phyloP scores from a whole-genome alignment of 35 echinoderm and acorn worm species.

The Apostichopus parvimensis region DNA sequence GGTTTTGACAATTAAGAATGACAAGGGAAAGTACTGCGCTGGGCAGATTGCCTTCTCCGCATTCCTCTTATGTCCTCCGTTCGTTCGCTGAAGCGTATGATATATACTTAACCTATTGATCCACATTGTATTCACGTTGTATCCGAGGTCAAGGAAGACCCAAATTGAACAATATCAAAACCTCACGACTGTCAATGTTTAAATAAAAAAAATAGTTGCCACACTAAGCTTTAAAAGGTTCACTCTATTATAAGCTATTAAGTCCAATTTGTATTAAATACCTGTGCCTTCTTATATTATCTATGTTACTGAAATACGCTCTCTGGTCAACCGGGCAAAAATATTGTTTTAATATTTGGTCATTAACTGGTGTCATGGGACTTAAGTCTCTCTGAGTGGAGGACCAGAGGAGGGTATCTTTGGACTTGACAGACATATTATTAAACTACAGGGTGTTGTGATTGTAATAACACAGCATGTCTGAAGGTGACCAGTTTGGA shows the following conservation, averaged over 20 bases:
- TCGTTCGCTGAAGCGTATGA: neutral
- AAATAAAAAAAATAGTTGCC: neutral
- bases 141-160: conserved; percentile 3
- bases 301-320: too few relatives aligned
- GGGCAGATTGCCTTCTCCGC: neutral
- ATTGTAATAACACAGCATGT: too few relatives aligned
- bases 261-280: neutral
- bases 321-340: neutral
- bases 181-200: neutral
- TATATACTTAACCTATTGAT: conserved; percentile 37
- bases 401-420: neutral
- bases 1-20: neutral
- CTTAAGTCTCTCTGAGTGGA: neutral
- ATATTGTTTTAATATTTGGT: neutral
- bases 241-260: neutral
- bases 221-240: neutral
- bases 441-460: too few relatives aligned
- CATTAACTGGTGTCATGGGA: neutral
- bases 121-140: neutral
- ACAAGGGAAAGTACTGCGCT: conserved; percentile 27
- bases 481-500: too few relatives aligned
- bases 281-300: too few relatives aligned
- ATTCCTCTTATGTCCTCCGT: conserved; percentile 17
- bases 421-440: too few relatives aligned
- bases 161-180: neutral